Base-by-base conservation (phyloP, 2,113 vertebrate species). In the Solenodon paradoxus region DNA sequence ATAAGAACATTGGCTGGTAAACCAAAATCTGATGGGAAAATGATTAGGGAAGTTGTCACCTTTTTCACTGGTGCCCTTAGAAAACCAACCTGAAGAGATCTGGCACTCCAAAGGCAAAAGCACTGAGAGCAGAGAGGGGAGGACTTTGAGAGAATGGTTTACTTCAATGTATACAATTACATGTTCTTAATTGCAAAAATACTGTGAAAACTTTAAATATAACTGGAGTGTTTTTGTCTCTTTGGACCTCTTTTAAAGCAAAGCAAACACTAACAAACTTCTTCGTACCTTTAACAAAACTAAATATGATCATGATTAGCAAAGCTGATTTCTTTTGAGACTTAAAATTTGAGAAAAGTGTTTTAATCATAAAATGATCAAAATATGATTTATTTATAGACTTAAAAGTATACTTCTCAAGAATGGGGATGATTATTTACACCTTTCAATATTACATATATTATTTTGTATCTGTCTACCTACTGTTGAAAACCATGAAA, bases 121-220 rank as follows among this genome's bases (percentile, higher is more conserved):
- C 12, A 20, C 6, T n/a, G 19, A 59, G 5, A 57, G 26, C 12
- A 57, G 5, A 77, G 38, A 15, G 15, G n/a, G n/a, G 71, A 53
- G 53, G 19, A 57, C 38, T 47, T 24, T 7, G 40, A 26, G 20
- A 87, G 10, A 63, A 7, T 22, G 20, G 22, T 13, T 83, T 42
- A 40, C 9, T 7, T 63, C 42, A 51, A 26, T 30, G 28, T 53
- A 68, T 5, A 32, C 4, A 61, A 26, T 49, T 83, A 64, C 40
- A 83, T 66, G 64, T 80, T 64, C 64, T 64, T 61, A 88, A 87
- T 3, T 63, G 38, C 78, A 66, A 90, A 88, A 95, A 90, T 45
- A 74, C 4, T 45, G 7, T 17, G 63, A 88, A 83, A 87, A 94
- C 13, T 82, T 49, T 55, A 78, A 94, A 79, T 30, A 28, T 30